phyloP scores from a whole-genome alignment of 53 echinoderm and acorn worm species.

The Paelopatides confundens region DNA sequence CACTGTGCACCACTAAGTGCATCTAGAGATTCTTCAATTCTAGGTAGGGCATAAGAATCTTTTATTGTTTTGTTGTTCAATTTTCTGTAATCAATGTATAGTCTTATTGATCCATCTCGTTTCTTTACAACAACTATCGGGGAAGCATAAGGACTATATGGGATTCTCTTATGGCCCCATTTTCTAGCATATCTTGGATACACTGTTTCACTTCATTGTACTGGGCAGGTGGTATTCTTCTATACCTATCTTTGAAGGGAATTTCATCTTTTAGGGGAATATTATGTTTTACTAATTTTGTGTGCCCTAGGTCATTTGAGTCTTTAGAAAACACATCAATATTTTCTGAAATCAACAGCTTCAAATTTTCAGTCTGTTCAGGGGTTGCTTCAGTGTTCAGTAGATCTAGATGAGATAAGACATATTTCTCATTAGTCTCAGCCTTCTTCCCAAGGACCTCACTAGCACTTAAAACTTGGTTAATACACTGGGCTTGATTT shows the following conservation, averaged over 20 bases:
- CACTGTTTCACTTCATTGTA: slow-evolving; percentile 55
- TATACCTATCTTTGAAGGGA: slow-evolving; percentile 52
- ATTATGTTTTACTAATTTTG: slow-evolving; percentile 17
- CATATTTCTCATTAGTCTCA: no score
- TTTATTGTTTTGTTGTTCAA: slow-evolving; percentile 37
- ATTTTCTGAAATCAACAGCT: neutral
- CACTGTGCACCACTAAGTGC: slow-evolving; percentile 27
- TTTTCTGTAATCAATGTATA: slow-evolving; percentile 54
- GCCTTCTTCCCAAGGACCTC: no score
- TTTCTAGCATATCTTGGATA: slow-evolving; percentile 35
- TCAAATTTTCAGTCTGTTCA: neutral
- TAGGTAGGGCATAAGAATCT: slow-evolving; percentile 58
- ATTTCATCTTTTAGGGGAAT: slow-evolving; percentile 48
- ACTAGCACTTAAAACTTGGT: neutral
- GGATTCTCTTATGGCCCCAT: slow-evolving; percentile 56
- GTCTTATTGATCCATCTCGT: slow-evolving; percentile 42
- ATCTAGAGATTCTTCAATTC: slow-evolving; percentile 44
- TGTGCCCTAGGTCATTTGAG: slow-evolving; percentile 46
- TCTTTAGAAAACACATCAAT: neutral
- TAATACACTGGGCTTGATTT: neutral
- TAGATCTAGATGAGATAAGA: neutral
- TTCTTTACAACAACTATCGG: slow-evolving; percentile 60
- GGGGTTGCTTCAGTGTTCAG: no score
- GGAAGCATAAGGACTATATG: slow-evolving; percentile 60
- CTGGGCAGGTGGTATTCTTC: slow-evolving; percentile 54